phyloP scores from a whole-genome alignment of 2,888 invertebrate species.

The Drosophila kokeensis region DNA sequence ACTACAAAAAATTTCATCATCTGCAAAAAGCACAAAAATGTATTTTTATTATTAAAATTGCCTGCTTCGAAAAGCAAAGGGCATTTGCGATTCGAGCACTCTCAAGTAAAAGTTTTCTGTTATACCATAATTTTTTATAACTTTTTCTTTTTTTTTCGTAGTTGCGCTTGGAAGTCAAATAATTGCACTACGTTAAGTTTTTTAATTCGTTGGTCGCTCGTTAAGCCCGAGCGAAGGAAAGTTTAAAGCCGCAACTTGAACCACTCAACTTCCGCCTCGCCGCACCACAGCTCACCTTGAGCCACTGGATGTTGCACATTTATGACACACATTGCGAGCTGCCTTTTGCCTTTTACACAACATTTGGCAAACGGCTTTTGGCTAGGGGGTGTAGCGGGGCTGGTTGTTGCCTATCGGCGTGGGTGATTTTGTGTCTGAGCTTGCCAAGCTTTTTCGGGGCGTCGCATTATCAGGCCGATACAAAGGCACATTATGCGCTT shows the following conservation, averaged over 20 bases:
- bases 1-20: neutral
- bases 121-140: slow-evolving; percentile 26
- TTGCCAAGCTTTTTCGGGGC: slow-evolving; percentile 68
- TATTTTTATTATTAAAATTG: neutral
- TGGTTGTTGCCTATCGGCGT: slow-evolving; percentile 17
- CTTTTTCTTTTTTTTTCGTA: slow-evolving; percentile 11
- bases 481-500: slow-evolving; percentile 79
- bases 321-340: slow-evolving; percentile 70
- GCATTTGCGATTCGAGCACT: neutral
- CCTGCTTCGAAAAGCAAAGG: neutral
- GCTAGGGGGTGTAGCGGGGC: slow-evolving; percentile 2
- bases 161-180: slow-evolving; percentile 72
- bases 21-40: too few relatives aligned
- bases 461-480: slow-evolving; percentile 76
- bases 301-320: slow-evolving; percentile 58
- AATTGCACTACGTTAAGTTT: slow-evolving; percentile 71
- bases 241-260: slow-evolving; percentile 29
- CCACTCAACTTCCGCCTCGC: slow-evolving; percentile 10
- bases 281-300: slow-evolving; percentile 46
- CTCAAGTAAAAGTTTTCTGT: slow-evolving; percentile 4
- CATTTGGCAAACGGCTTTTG: slow-evolving; percentile 71
- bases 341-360: slow-evolving; percentile 72
- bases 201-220: slow-evolving; percentile 61
- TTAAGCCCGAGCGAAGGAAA: slow-evolving; percentile 38
- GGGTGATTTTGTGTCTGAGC: slow-evolving; percentile 37